phyloP scores from a whole-genome alignment of 2,888 invertebrate genomes.

The Lithosia quadra region DNA sequence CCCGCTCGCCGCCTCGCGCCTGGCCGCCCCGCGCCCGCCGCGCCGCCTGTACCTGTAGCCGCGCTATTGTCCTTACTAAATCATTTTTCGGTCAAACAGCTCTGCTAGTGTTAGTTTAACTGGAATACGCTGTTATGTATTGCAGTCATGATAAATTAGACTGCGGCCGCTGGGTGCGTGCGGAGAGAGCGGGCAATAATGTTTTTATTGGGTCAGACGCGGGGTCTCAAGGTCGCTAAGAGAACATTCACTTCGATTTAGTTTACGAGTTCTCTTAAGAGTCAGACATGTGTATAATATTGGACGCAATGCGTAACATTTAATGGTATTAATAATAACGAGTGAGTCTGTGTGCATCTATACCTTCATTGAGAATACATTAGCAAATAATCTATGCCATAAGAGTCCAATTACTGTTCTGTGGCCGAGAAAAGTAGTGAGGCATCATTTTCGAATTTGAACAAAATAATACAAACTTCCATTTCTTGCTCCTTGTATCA shows the following conservation, averaged over 20 bases:
- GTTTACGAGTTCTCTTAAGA: constrained; percentile 61
- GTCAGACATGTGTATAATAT: constrained; percentile 55
- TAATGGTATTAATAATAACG: constrained; percentile 31
- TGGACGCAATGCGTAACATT: constrained; percentile 70
- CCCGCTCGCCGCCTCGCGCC: no score
- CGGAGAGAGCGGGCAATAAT: constrained; percentile 34
- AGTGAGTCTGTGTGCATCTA: neutral
- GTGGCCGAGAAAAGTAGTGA: no score
- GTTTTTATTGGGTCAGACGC: constrained; percentile 51
- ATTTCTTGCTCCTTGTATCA: no score
- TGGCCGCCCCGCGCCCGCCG: no score
- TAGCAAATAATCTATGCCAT: neutral
- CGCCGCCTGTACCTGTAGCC: constrained; percentile 55
- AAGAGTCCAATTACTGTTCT: no score
- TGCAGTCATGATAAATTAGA: constrained; percentile 41
- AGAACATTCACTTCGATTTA: constrained; percentile 58
- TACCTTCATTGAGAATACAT: neutral
- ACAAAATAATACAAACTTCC: no score
- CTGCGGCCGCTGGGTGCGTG: constrained; percentile 24
- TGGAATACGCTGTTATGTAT: constrained; percentile 24
- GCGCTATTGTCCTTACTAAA: constrained; percentile 53
- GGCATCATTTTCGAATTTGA: no score
- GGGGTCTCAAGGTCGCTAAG: constrained; percentile 60
- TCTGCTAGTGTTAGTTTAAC: constrained; percentile 40
- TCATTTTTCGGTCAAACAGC: constrained; percentile 54